phyloP scores from a whole-genome alignment of 64 coral and sea anemone genomes.

The Dendrophyllia cribrosa region DNA sequence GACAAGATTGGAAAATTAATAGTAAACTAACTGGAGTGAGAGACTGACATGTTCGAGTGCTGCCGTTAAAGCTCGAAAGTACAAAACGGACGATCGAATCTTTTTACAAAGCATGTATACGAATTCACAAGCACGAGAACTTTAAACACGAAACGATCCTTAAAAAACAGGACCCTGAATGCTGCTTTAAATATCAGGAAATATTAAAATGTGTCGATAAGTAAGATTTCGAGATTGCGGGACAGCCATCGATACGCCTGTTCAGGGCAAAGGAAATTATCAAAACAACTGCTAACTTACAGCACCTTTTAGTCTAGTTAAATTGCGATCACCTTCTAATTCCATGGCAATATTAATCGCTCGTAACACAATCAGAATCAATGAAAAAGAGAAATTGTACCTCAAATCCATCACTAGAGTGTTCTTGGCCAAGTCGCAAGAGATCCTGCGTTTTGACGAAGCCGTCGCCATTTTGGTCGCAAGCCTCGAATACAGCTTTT shows the following conservation, averaged over 20 bases:
- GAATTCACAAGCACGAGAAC: not conserved
- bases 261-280: not conserved
- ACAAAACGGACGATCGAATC: not conserved
- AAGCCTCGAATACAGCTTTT: constrained; percentile 94
- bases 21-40: constrained; percentile 9
- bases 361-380: constrained; percentile 17
- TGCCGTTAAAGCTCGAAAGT: not conserved
- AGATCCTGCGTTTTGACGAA: constrained; percentile 97
- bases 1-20: not conserved
- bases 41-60: not conserved
- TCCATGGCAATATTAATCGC: not conserved
- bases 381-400: constrained; percentile 43
- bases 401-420: constrained; percentile 76
- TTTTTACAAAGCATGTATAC: not conserved
- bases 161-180: not conserved
- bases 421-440: constrained; percentile 79
- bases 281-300: not conserved
- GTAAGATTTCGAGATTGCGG: not conserved
- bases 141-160: not conserved
- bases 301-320: not conserved
- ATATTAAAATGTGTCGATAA: not conserved
- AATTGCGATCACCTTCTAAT: not conserved
- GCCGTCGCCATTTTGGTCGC: constrained; percentile 99
- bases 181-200: no score
- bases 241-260: not conserved